Base-by-base conservation (phyloP, 2,888 invertebrate genomes). In the Villa cingulata region DNA sequence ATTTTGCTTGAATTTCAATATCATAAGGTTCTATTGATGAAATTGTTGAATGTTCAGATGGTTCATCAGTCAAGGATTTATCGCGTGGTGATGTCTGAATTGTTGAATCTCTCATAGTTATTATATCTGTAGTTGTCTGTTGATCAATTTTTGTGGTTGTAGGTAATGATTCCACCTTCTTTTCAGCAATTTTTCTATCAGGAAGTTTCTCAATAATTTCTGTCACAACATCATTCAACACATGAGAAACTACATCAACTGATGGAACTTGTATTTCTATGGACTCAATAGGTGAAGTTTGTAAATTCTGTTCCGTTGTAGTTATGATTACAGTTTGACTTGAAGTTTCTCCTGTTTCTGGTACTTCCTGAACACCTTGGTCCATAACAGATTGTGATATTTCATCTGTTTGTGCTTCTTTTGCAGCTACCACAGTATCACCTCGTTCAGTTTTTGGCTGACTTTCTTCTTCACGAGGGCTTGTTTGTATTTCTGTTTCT, bases 1-100 rank as follows among this genome's bases (percentile, higher is more conserved):
- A 78, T 23, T 77, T 75, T 15, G 83, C 82, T 65, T 80, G 58
- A 27, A 68, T 62, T 54, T 68, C 63, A 29, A 66, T 51, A 43
- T 65, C 64, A 42, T 63, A 67, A 74, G 55, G 73, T 1, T 64
- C 62, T 10, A 52, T 50, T 1, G 61, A 61, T 2, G 59, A 57
- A 4, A 58, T 47, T 1, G 58, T 58, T 0, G 64, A 64, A 4
- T 12, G 3, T 32, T 9, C 9, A 12, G 53, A 53, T 6, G 63
- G 62, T 12, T 63, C 58, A 16, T 47, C 4, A 16, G 52, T 52
- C 19, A 43, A 38, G 2, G 47, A 23, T 6, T 49, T n/a, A 3
- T 52, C 44, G 7, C 54, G 53, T 12, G 64, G 61, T 9, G 64
- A 56, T 2, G 66, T 68, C 52, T 69, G 70, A 17, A 64, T 58